Conservation (phyloP, 1,140 invertebrate genomes). For the Hetaerina americana region DNA sequence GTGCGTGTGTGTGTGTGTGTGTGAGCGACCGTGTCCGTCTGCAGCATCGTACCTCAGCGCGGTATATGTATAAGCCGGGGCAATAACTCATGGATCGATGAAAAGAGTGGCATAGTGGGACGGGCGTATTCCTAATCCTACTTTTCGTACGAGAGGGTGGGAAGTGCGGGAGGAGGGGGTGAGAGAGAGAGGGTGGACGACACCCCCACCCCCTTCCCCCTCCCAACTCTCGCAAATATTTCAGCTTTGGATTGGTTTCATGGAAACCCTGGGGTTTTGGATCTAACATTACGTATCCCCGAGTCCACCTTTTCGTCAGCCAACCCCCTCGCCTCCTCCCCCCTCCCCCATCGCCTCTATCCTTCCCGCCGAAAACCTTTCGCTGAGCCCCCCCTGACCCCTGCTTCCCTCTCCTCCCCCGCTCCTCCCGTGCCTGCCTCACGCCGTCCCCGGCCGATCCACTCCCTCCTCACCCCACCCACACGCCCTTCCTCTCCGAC, state of each 20-base stretch:
- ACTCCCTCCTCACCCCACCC: background rate
- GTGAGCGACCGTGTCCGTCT: too few species aligned
- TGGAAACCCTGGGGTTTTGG: background rate
- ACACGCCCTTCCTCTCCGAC: background rate
- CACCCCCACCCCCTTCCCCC: too few species aligned
- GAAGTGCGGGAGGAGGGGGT: background rate
- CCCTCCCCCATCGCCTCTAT: background rate
- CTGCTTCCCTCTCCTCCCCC: too few species aligned
- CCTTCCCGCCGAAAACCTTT: too few species aligned
- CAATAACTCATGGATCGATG: background rate
- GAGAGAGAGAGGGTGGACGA: too few species aligned
- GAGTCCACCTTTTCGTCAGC: background rate
- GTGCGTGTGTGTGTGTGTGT: too few species aligned
- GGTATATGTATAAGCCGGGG: background rate
- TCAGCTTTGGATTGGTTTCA: background rate
- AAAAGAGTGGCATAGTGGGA: too few species aligned
- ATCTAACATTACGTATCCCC: too few species aligned
- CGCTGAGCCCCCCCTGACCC: too few species aligned
- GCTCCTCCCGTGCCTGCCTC: too few species aligned
- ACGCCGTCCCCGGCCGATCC: too few species aligned
- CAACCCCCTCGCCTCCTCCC: background rate
- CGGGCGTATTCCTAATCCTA: background rate
- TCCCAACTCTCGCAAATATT: background rate
- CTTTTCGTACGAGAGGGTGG: background rate
- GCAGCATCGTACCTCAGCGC: background rate